Percentiles rank a stretch among this genome's conserved stretches.
These are phyloP conservation scores for Drosophila eugracilis DNA, from an alignment of 1,140 invertebrate genomes.

Conservation along the genomic window DNA sequence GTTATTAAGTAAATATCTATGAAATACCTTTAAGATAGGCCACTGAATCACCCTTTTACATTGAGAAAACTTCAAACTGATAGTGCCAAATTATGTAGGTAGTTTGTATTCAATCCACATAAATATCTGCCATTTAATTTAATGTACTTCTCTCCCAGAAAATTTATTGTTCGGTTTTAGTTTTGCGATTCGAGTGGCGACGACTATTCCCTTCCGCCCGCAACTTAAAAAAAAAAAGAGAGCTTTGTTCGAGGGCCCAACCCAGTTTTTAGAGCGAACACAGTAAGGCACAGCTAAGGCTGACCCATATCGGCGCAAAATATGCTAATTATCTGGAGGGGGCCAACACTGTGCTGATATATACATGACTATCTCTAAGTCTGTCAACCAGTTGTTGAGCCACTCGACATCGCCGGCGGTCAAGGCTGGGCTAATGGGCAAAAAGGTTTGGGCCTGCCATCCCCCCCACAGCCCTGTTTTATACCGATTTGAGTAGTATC, in stretches of 20 bases:
- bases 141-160: constrained; percentile 12
- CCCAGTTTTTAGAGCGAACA: constrained; percentile 59
- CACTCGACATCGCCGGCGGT: constrained; percentile 57
- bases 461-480: not conserved
- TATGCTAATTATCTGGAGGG: constrained; percentile 70
- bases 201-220: constrained; percentile 8
- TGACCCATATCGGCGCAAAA: constrained; percentile 80
- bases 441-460: constrained; percentile 33
- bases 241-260: constrained; percentile 45
- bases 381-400: constrained; percentile 34
- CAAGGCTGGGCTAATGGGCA: constrained; percentile 63
- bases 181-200: constrained; percentile 12
- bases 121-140: constrained; percentile 1
- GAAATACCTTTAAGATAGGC: no score
- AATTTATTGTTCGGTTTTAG: constrained; percentile 26
- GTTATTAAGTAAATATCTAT: no score
- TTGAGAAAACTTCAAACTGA: not conserved
- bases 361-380: constrained; percentile 36
- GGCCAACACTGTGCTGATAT: constrained; percentile 19
- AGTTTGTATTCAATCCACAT: constrained; percentile 11
- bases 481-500: not conserved
- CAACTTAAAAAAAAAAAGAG: constrained; percentile 16
- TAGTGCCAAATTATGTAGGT: not conserved
- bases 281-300: constrained; percentile 53
- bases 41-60: no score